A percentile compares a stretch with the other conserved stretches of the same genome.
Conservation (phyloP, 2,888 invertebrate genomes). For the Ennomos fuscantarius region DNA sequence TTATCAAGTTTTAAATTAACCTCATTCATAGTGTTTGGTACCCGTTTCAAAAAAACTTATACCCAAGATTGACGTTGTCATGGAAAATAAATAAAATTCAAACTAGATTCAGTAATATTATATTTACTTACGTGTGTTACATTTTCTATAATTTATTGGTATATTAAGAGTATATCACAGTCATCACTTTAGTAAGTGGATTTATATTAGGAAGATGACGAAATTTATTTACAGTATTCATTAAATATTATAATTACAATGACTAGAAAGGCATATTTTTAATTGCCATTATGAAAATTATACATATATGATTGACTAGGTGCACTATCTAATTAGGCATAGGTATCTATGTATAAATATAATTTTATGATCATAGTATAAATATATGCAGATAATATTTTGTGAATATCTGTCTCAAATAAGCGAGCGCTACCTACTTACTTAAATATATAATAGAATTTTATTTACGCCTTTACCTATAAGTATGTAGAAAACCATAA, state of each 20-base stretch:
- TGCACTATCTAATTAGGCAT: constrained; percentile 35
- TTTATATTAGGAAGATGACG: constrained; percentile 59
- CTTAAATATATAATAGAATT: constrained; percentile 10
- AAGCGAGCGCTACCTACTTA: constrained; percentile 29
- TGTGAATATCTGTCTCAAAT: constrained; percentile 23
- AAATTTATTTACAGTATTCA: constrained; percentile 39
- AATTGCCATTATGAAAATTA: constrained; percentile 29
- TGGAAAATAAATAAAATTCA: constrained; percentile 40
- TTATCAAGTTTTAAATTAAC: too few relatives aligned
- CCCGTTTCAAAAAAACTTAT: too few relatives aligned
- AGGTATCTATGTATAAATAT: constrained; percentile 33
- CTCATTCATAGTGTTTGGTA: too few relatives aligned
- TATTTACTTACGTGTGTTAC: constrained; percentile 72
- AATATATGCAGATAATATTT: constrained; percentile 31
- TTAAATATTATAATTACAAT: constrained; percentile 35
- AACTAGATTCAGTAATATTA: constrained; percentile 48
- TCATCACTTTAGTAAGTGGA: constrained; percentile 82
- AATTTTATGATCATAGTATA: constrained; percentile 31
- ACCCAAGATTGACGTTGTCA: too few relatives aligned
- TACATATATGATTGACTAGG: constrained; percentile 40
- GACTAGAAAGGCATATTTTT: constrained; percentile 34
- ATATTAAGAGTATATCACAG: constrained; percentile 83
- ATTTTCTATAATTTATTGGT: constrained; percentile 59
- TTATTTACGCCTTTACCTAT: constrained; percentile 10
- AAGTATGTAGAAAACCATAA: too few relatives aligned